Evolutionary conservation across 2,113 vertebrate species (phyloP).

Genomic region (Anoplopoma fimbria): DNA sequence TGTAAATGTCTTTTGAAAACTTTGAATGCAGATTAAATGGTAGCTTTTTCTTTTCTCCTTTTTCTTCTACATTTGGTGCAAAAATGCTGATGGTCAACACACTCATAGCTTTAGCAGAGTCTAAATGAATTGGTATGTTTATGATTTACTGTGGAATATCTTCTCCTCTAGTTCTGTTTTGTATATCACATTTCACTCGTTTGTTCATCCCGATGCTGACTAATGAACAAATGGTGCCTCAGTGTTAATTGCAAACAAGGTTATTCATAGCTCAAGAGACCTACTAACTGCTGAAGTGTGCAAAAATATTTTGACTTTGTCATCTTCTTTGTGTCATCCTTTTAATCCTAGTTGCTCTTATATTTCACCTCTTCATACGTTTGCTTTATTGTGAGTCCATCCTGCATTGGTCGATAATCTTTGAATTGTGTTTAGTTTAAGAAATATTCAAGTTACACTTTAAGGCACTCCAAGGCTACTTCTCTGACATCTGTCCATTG

Average conservation of each 20-base stretch:
- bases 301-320: background rate
- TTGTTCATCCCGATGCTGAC: conserved; percentile 14
- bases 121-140: background rate
- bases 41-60: background rate
- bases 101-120: background rate
- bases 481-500: background rate
- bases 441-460: background rate
- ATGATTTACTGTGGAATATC: background rate
- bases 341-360: background rate
- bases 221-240: background rate
- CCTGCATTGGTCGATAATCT: background rate
- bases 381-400: background rate
- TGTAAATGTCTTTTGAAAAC: background rate
- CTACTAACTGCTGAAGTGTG: background rate
- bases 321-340: background rate
- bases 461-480: background rate
- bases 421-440: background rate
- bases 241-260: conserved; percentile 26
- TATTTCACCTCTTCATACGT: background rate
- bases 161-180: background rate
- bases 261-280: conserved; percentile 24
- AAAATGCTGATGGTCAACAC: background rate
- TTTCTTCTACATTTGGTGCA: background rate
- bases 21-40: background rate
- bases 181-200: background rate